phyloP scores from a whole-genome alignment of 1,140 invertebrate species.

The Aphaenogaster floridana region DNA sequence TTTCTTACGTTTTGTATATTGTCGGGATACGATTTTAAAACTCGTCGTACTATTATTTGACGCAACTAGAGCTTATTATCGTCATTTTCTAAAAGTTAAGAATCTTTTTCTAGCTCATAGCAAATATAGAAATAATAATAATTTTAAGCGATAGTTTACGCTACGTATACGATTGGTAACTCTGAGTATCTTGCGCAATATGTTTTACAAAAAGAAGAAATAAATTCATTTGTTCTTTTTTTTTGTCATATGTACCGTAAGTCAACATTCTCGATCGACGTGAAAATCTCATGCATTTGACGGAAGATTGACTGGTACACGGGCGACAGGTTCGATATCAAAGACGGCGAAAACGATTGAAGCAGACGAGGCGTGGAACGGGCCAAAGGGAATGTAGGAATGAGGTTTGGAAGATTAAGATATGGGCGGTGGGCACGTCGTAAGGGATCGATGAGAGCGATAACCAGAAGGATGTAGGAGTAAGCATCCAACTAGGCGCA shows the following conservation, averaged over 20 bases:
- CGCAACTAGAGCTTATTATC: background rate
- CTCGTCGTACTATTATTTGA: background rate
- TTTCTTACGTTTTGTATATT: background rate
- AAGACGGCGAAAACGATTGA: slow-evolving; percentile 6
- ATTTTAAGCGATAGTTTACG: background rate
- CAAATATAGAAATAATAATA: background rate
- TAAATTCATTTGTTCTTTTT: background rate
- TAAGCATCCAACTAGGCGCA: slow-evolving; percentile 18
- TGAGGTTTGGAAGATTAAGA: slow-evolving; percentile 48
- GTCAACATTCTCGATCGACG: background rate
- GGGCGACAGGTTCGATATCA: slow-evolving; percentile 16
- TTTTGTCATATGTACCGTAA: background rate
- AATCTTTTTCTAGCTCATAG: background rate
- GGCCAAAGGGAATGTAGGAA: background rate
- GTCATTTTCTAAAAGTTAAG: background rate
- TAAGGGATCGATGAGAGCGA: slow-evolving; percentile 33
- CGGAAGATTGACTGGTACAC: background rate
- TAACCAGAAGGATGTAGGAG: slow-evolving; percentile 1
- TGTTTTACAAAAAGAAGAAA: background rate
- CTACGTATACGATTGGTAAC: background rate
- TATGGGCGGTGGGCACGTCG: background rate
- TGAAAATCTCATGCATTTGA: background rate
- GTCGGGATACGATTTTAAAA: background rate
- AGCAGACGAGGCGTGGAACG: slow-evolving; percentile 19
- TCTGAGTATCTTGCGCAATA: background rate